Conservation (phyloP, 1,140 invertebrate genomes). For the Xylocopa sonorina region DNA sequence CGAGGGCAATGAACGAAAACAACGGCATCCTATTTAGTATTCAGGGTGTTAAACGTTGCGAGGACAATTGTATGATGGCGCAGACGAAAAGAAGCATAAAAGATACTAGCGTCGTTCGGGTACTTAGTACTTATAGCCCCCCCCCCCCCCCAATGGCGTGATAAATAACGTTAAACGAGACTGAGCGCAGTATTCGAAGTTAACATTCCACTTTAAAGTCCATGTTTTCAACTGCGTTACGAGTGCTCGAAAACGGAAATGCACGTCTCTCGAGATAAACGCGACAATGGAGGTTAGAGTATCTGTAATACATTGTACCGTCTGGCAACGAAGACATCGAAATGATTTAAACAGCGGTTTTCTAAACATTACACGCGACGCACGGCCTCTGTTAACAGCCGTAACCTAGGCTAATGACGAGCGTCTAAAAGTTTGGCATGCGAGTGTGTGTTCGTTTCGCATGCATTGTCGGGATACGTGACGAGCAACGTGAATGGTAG, state of each 20-base stretch:
- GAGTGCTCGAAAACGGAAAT: not conserved
- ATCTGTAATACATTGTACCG: not conserved
- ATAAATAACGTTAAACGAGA: not conserved
- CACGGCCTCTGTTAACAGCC: not conserved
- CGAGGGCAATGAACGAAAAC: not conserved
- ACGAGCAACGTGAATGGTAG: not conserved
- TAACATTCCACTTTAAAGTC: not conserved
- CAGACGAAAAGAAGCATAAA: not conserved
- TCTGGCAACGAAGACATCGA: not conserved
- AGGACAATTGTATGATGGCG: not conserved
- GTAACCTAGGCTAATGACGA: not conserved
- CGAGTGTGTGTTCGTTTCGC: not conserved
- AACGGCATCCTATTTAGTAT: not conserved
- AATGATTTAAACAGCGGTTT: not conserved
- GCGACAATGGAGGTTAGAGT: not conserved
- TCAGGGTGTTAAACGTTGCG: not conserved
- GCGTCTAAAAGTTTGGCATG: not conserved
- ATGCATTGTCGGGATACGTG: not conserved
- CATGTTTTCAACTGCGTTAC: not conserved
- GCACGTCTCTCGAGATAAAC: not conserved
- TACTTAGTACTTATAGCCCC: too few species aligned
- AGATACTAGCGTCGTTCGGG: too few species aligned
- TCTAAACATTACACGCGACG: not conserved
- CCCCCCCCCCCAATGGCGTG: not conserved
- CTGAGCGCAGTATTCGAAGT: not conserved